Base-by-base conservation (phyloP, 2,888 invertebrate genomes). In the Phalangium opilio region DNA sequence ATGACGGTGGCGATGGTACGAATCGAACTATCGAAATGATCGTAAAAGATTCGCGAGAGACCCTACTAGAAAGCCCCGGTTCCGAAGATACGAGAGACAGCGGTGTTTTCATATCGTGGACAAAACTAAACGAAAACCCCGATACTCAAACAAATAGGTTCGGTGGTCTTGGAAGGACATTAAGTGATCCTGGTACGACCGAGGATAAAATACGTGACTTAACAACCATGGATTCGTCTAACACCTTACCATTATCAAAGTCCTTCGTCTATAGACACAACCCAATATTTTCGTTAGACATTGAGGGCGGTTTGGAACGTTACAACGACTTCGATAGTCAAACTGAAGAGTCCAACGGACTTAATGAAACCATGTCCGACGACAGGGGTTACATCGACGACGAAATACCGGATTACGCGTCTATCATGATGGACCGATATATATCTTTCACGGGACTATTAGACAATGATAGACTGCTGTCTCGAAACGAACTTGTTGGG, bases 331-430 rank as follows among this genome's bases (percentile, higher is more conserved):
- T 38, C 2, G 38, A 38, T 12, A 2, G 18, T 10, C 12, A 10
- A n/a, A 38, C 38, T 8, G 38, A 38, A 38, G 18, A 18, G 15
- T 38, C 38, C n/a, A 42, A 21, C 7, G 39, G 19, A 10, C 14
- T 39, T 11, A 39, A 17, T 1, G 39, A 39, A 18, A 19, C 39
- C 17, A 14, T 19, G 11, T 39, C 39, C 10, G 15, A 10, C 7
- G 19, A 39, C 14, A 39, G 18, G 12, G 55, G 51, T 43, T 55
- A 49, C 41, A 55, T 55, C n/a, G 55, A 55, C 41, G 55, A 55
- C 36, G 55, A 55, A 46, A 53, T 55, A 36, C 47, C 53, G 3
- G 55, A 50, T 34, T 51, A 44, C 36, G 41, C 49, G 2, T 43
- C 48, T 8, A 35, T 46, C 2, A 47, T 44, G 15, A 43, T 52